A percentile compares a stretch with the other conserved stretches of the same genome.
Conservation (phyloP, 2,888 invertebrate genomes). For the Notodonta ziczac region DNA sequence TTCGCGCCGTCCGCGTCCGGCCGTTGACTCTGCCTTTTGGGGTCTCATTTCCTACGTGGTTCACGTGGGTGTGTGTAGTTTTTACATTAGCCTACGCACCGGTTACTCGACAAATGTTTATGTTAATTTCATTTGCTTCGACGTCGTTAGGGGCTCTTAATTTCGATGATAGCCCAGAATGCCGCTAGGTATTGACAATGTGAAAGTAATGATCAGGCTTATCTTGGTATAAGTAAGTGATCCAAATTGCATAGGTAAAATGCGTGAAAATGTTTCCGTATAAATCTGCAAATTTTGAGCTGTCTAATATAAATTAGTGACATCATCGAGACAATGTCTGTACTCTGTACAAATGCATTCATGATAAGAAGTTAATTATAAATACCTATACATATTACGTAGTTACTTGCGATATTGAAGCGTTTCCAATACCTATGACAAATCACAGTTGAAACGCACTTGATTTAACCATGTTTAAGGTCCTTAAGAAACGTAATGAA, state of each 20-base stretch:
- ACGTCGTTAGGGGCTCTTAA: constrained; percentile 10
- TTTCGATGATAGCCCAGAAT: constrained; percentile 4
- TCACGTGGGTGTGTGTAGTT: constrained; percentile 44
- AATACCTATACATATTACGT: too few species aligned
- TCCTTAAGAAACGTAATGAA: neutral
- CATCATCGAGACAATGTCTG: too few species aligned
- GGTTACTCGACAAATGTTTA: constrained; percentile 29
- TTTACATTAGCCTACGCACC: constrained; percentile 44
- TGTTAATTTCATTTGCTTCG: constrained; percentile 26
- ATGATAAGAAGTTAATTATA: too few species aligned
- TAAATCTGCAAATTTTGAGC: too few species aligned
- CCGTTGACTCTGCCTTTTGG: constrained; percentile 46
- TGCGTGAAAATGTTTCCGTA: too few species aligned
- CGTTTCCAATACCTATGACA: too few species aligned
- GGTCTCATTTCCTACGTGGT: constrained; percentile 36
- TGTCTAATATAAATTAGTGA: too few species aligned
- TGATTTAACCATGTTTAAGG: neutral
- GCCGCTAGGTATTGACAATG: neutral
- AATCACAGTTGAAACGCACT: too few species aligned
- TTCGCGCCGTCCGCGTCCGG: constrained; percentile 29
- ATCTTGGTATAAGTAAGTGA: too few species aligned
- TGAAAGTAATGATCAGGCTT: neutral
- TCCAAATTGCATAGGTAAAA: too few species aligned
- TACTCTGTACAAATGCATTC: too few species aligned
- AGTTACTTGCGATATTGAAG: too few species aligned